Evolutionary conservation across 2,113 vertebrate genomes (phyloP).

Genomic region (Bungarus multicinctus): DNA sequence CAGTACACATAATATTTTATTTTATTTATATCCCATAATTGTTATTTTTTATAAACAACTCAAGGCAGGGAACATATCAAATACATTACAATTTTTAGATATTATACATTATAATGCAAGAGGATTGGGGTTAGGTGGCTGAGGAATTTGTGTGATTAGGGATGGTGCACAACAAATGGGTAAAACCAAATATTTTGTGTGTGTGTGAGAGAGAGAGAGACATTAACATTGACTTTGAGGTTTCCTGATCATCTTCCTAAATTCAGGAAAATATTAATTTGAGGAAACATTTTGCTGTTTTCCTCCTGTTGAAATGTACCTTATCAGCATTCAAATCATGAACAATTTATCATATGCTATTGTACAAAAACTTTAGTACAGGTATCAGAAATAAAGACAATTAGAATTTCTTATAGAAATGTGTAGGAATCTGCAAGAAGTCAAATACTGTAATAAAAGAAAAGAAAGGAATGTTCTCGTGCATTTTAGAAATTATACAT

Average conservation of each 20-base stretch:
- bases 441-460: neutral
- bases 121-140: neutral
- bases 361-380: neutral
- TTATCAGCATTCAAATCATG: neutral
- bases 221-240: neutral
- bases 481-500: neutral
- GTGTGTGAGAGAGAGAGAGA: no score
- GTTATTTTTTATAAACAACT: no score
- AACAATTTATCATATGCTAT: neutral
- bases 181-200: no score
- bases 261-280: neutral
- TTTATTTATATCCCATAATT: no score
- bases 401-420: neutral
- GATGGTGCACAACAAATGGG: no score
- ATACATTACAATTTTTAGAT: no score
- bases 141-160: no score
- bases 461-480: neutral
- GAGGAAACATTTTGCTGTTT: neutral
- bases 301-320: neutral
- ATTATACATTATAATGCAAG: neutral
- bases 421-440: neutral
- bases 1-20: no score
- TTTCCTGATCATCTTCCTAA: neutral
- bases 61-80: no score
- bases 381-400: no score